Conservation (phyloP, 1,140 invertebrate species). For the Choristoneura fumiferana region DNA sequence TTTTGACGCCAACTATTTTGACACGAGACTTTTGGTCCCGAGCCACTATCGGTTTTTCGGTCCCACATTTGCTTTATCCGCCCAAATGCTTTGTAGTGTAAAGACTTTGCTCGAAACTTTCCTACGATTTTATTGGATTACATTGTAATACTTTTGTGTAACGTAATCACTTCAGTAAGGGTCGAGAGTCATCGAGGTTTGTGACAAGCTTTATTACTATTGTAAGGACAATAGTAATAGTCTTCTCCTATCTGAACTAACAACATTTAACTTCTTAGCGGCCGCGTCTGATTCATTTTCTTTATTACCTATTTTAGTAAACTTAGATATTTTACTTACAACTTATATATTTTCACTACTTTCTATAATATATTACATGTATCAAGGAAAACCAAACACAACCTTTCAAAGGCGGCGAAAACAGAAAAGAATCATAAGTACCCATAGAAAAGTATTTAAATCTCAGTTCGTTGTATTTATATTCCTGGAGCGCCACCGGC, state of each 20-base stretch:
- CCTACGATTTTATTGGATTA: conserved; percentile 42
- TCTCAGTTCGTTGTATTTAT: conserved; percentile 58
- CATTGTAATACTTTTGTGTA: conserved; percentile 18
- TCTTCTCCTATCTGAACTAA: neutral
- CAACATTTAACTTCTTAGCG: no score
- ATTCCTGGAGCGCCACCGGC: conserved; percentile 49
- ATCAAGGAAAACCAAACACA: conserved; percentile 12
- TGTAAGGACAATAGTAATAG: no score
- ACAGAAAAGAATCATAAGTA: conserved; percentile 28
- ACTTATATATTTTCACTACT: neutral
- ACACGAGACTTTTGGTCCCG: conserved; percentile 30
- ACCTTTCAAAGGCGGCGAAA: conserved; percentile 15
- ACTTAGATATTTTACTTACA: neutral
- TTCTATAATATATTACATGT: neutral
- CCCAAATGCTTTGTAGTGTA: conserved; percentile 43
- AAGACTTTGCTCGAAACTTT: conserved; percentile 40
- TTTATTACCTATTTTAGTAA: no score
- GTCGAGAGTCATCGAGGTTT: conserved; percentile 12
- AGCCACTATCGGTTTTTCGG: conserved; percentile 24
- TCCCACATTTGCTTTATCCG: conserved; percentile 50
- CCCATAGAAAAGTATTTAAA: conserved; percentile 61
- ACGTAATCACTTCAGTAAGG: conserved; percentile 11
- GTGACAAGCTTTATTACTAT: neutral
- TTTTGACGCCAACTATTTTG: conserved; percentile 57
- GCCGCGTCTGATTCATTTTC: no score